Percentiles rank a stretch among this genome's conserved stretches.
phyloP scores from a whole-genome alignment of 2,797 vertebrate genomes.

The Channallabes apus region DNA sequence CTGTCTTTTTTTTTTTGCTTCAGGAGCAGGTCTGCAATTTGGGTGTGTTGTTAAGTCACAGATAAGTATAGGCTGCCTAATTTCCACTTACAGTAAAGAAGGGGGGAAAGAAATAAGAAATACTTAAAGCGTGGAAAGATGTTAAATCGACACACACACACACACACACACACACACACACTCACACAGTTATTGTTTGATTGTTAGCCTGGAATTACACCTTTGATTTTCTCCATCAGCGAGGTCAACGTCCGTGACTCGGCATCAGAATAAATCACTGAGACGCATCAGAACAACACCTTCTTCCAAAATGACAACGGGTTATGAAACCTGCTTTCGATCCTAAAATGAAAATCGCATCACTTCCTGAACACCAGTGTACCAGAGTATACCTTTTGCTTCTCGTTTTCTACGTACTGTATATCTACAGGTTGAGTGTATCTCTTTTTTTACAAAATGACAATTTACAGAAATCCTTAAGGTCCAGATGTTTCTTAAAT shows the following conservation, averaged over 20 bases:
- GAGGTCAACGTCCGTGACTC: conserved; percentile 32
- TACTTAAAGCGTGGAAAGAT: conserved; percentile 54
- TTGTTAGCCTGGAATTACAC: conserved; percentile 43
- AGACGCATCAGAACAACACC: conserved; percentile 20
- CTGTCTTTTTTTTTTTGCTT: conserved; percentile 29
- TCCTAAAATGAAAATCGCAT: background rate
- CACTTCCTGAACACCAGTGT: background rate
- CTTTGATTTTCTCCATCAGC: conserved; percentile 41
- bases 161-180: conserved; percentile 17
- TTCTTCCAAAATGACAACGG: conserved; percentile 45
- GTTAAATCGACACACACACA: conserved; percentile 46
- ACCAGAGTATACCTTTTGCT: background rate
- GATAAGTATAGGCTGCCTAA: conserved; percentile 62
- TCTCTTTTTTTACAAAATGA: background rate
- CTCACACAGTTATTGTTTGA: conserved; percentile 20
- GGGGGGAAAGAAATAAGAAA: conserved; percentile 50
- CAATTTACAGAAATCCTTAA: background rate
- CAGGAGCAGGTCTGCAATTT: conserved; percentile 60
- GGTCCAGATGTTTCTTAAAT: background rate
- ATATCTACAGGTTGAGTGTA: too few relatives aligned
- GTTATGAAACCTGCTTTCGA: background rate
- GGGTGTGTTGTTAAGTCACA: conserved; percentile 61
- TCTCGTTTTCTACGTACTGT: background rate
- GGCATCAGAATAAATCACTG: conserved; percentile 33
- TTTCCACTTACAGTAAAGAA: conserved; percentile 56